Evolutionary conservation across 2,888 invertebrate genomes (phyloP), one percentile per base, ranked within the genome.

Genomic region (Oxyteleia sp.): DNA sequence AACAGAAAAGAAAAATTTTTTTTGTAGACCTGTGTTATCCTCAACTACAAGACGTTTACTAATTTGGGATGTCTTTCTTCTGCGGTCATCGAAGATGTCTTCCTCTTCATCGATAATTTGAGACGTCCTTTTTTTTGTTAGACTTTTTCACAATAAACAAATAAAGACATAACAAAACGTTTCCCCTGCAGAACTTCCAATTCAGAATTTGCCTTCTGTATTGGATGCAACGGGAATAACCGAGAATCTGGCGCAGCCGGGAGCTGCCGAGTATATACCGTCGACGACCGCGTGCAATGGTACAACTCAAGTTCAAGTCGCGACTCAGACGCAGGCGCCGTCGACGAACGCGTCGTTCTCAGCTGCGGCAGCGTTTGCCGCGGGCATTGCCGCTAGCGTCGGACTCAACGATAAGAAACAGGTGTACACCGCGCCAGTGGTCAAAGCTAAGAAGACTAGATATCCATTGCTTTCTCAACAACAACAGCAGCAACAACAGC

Each of bases 281-380:
- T 84, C 91, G 11, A 87, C 89, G 20, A 86, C 86, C 29, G 72
- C 88, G n/a, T 92, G 91, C 74, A 78, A 76, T 18, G 89, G 85
- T 10, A 89, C 91, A 64, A 94, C 94, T 88, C 95, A 95, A 90
- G 95, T 95, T 47, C 95, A 96, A 93, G 95, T 95, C 15, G 95
- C 95, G 15, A 95, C 95, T 0, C 95, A 96, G 89, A 95, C 95
- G 2, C 95, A 95, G 84, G 94, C 95, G 49, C 91, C 93, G 7
- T 90, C 91, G 35, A 90, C 91, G 8, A 87, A 89, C 1, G 87
- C 89, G 2, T 88, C 88, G 4, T 88, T 89, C 2, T 87, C 89
- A 2, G 75, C 86, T 0, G 86, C 81, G 0, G 79, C 85, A 11
- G 84, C 89, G 16, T 72, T 89, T 23, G 91, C 90, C 32, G 87